phyloP scores from a whole-genome alignment of 2,888 invertebrate species.

The Stratiomys singularior region DNA sequence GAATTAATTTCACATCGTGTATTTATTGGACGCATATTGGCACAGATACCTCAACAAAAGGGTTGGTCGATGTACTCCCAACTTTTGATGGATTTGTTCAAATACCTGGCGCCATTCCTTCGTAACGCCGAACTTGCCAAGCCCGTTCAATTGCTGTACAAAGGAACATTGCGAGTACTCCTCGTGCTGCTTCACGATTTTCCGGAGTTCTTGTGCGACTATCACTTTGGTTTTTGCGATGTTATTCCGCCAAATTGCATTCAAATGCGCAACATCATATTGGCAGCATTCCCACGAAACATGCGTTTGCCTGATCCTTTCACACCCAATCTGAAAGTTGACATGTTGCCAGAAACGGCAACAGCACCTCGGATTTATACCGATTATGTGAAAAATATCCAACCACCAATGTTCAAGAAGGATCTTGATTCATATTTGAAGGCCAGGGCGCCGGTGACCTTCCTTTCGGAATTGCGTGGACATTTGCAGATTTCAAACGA shows the following conservation, averaged over 20 bases:
- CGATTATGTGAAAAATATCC: constrained; percentile 87
- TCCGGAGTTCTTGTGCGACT: constrained; percentile 98
- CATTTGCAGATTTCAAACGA: constrained; percentile 90
- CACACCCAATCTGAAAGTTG: constrained; percentile 94
- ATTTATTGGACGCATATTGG: constrained; percentile 93
- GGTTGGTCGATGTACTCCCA: constrained; percentile 99
- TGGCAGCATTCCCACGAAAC: constrained; percentile 97
- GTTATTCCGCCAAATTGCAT: constrained; percentile 99
- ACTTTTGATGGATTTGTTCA: constrained; percentile 93
- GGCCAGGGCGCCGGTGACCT: constrained; percentile 93
- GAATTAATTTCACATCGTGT: constrained; percentile 97
- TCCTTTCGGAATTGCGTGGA: constrained; percentile 90
- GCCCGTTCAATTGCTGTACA: constrained; percentile 93
- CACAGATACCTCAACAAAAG: constrained; percentile 91
- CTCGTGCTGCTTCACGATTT: constrained; percentile 97
- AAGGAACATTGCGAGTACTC: constrained; percentile 93
- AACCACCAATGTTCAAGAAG: constrained; percentile 89
- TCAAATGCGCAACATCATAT: constrained; percentile 96
- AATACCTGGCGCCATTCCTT: constrained; percentile 95
- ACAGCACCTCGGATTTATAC: constrained; percentile 89
- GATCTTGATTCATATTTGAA: constrained; percentile 97
- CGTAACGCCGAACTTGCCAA: constrained; percentile 96
- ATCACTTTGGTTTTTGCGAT: constrained; percentile 99
- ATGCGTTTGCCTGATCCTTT: constrained; percentile 99
- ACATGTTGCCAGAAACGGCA: constrained; percentile 88